phyloP scores from a whole-genome alignment of 2,113 vertebrate species.

The Phocoena sinus region DNA sequence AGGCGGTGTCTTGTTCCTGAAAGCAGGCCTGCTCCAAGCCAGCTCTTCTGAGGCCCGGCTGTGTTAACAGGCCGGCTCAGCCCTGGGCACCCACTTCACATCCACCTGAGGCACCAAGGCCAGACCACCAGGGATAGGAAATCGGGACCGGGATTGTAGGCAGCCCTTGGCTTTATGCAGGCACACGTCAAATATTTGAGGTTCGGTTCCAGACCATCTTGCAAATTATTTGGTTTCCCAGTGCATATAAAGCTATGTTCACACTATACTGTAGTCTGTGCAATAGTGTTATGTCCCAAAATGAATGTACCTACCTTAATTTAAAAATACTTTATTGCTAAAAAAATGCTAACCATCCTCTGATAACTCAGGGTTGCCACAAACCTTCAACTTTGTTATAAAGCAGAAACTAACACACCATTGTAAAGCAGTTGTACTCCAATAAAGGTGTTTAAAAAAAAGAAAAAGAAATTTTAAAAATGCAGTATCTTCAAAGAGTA shows the following conservation, averaged over 20 bases:
- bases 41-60: background rate
- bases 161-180: background rate
- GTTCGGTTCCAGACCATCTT: background rate
- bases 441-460: too few species aligned
- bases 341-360: background rate
- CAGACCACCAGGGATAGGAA: background rate
- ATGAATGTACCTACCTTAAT: background rate
- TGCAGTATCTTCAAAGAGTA: background rate
- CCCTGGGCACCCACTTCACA: background rate
- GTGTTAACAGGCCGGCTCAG: background rate
- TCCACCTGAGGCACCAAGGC: background rate
- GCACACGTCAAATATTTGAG: background rate
- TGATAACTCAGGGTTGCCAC: background rate
- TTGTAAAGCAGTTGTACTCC: too few species aligned
- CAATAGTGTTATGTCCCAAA: background rate
- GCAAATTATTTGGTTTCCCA: background rate
- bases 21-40: background rate
- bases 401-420: too few species aligned
- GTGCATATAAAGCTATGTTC: background rate
- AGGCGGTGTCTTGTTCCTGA: background rate
- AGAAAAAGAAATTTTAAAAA: background rate
- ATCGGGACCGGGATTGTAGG: background rate
- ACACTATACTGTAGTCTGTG: background rate
- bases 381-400: background rate
- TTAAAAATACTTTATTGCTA: background rate